Evolutionary conservation across 2,888 invertebrate genomes (phyloP), one percentile per base, ranked within the genome.

Genomic region (Tholera decimalis): DNA sequence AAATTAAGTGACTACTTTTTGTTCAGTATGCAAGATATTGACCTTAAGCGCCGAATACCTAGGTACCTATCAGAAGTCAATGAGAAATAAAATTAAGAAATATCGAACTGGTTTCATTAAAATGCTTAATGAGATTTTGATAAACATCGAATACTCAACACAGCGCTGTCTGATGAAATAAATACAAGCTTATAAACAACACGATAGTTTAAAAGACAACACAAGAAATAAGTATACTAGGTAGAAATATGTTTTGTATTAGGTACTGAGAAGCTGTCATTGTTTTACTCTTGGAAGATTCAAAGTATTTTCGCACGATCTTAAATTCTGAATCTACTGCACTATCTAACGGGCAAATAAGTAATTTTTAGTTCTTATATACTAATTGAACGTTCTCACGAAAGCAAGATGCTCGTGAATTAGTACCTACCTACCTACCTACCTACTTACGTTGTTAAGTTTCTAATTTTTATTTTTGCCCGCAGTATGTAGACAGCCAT

Each of bases 271-370:
- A 77, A 60, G 37, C 18, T 57, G n/a, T 60, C 37, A 69, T 74
- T 74, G 80, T 76, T 57, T 71, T 47, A 22, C 28, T 56, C 59
- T 62, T 58, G 57, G 64, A 69, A 78, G 63, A 75, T 53, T 60
- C 69, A 81, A 82, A 83, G 59, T 60, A 74, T 66, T 79, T 90
- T 93, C 92, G 70, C 92, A 92, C 91, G 92, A 86, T 91, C 85
- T 87, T 83, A 85, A 86, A 85, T 84, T 85, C 84, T 85, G 66
- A 82, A 80, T 59, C 15, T 28, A 28, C 47, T 85, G 80, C 83
- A 83, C 78, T 83, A 86, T 81, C 74, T 87, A 89, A 88, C 89
- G 85, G 88, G 64, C 80, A 60, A 77, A 79, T 80, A 71, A 78
- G 58, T 69, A 74, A 24, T 47, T 85, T 86, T 84, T 77, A 70